Evolutionary conservation across 2,797 vertebrate species (phyloP).

Genomic region (Anisognathus igniventris): DNA sequence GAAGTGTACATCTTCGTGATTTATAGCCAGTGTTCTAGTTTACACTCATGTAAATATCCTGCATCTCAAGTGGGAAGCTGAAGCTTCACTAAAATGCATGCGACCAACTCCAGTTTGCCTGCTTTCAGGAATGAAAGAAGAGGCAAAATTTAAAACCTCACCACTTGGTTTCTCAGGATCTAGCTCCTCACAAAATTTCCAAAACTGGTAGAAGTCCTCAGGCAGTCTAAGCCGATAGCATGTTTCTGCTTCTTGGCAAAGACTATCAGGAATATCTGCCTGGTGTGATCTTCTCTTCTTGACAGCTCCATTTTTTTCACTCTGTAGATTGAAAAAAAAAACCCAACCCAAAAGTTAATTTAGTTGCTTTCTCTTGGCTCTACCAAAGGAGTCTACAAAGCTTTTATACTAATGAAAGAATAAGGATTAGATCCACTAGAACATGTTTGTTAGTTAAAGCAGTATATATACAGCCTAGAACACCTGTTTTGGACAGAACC

Average conservation of each 20-base stretch:
- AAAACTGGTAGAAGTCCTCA: constrained; percentile 92
- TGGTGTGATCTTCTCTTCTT: constrained; percentile 77
- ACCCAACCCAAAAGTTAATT: background rate
- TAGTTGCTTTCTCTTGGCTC: background rate
- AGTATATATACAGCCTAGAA: background rate
- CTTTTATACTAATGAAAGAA: background rate
- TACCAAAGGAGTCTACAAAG: background rate
- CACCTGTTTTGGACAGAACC: background rate
- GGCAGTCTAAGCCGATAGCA: constrained; percentile 87
- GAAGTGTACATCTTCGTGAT: background rate
- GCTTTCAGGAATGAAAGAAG: background rate
- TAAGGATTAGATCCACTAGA: background rate
- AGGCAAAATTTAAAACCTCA: constrained; percentile 49
- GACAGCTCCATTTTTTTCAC: constrained; percentile 58
- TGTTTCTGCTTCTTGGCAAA: constrained; percentile 80
- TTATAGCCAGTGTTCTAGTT: background rate
- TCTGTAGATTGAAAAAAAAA: constrained; percentile 24
- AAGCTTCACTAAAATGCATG: background rate
- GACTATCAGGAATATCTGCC: constrained; percentile 57
- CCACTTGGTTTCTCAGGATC: constrained; percentile 82
- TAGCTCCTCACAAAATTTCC: constrained; percentile 89
- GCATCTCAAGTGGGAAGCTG: background rate
- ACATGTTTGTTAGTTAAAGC: background rate
- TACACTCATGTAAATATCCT: background rate
- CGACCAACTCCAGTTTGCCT: background rate